phyloP scores from a whole-genome alignment of 1,140 invertebrate species.

The Eufriesea mexicana region DNA sequence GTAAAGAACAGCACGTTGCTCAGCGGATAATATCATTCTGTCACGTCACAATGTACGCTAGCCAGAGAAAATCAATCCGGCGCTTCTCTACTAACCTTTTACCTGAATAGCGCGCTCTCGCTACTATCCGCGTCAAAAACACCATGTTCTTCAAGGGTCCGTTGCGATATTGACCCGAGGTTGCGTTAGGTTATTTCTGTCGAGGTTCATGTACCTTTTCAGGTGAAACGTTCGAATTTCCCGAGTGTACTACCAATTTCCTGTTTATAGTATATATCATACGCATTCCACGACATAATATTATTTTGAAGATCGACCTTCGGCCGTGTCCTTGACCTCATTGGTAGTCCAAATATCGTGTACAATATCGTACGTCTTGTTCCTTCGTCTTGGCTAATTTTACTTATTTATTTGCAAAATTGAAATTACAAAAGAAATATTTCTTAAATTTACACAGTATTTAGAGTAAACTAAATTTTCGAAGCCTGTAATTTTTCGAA shows the following conservation, averaged over 20 bases:
- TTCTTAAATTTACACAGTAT: too few species aligned
- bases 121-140: conserved; percentile 69
- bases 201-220: conserved; percentile 76
- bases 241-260: background rate
- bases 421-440: background rate
- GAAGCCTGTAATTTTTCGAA: background rate
- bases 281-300: background rate
- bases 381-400: background rate
- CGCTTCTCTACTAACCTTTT: conserved; percentile 76
- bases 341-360: conserved; percentile 37
- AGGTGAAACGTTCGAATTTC: conserved; percentile 54
- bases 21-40: conserved; percentile 69
- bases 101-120: conserved; percentile 64
- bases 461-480: background rate
- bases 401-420: background rate
- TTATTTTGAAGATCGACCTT: conserved; percentile 51
- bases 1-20: conserved; percentile 44
- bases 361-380: background rate
- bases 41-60: conserved; percentile 72
- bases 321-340: conserved; percentile 70
- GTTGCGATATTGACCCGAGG: conserved; percentile 80
- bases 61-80: conserved; percentile 79
- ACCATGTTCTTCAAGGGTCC: conserved; percentile 65
- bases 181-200: conserved; percentile 81
- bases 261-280: background rate